phyloP scores from a whole-genome alignment of 2,797 vertebrate species.

The Cirrhinus molitorella region DNA sequence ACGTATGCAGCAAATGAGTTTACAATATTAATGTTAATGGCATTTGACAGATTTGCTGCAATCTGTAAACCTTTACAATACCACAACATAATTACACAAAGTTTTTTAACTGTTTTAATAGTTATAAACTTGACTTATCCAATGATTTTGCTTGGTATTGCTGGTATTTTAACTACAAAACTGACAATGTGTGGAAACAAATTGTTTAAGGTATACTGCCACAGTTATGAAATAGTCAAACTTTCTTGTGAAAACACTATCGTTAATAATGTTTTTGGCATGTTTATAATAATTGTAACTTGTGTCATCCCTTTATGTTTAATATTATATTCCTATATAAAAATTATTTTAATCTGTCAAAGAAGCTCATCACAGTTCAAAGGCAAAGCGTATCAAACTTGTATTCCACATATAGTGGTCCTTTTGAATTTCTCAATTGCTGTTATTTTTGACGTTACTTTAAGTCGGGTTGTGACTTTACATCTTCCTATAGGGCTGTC shows the following conservation, averaged over 20 bases:
- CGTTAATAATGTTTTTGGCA: not conserved
- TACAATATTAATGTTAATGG: constrained; percentile 58
- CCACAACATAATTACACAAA: constrained; percentile 52
- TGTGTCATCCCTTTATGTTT: not conserved
- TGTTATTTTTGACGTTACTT: constrained; percentile 66
- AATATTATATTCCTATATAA: constrained; percentile 44
- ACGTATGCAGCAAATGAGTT: constrained; percentile 53
- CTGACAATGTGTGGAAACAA: constrained; percentile 51
- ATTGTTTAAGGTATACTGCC: constrained; percentile 33
- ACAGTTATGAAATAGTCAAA: constrained; percentile 27
- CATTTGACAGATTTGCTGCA: constrained; percentile 57
- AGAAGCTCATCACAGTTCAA: constrained; percentile 63
- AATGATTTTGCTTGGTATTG: constrained; percentile 45
- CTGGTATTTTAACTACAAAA: constrained; percentile 32
- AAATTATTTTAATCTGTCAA: constrained; percentile 63
- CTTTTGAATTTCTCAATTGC: constrained; percentile 60
- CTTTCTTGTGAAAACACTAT: constrained; percentile 16
- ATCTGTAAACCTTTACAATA: constrained; percentile 58
- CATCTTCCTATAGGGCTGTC: constrained; percentile 53
- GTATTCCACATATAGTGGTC: constrained; percentile 71
- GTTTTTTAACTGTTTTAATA: constrained; percentile 29
- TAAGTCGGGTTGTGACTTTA: constrained; percentile 50
- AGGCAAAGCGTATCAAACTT: constrained; percentile 71
- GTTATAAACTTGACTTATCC: constrained; percentile 33
- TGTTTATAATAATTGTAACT: not conserved